These are phyloP conservation scores for Diprion similis DNA, from an alignment of 1,140 invertebrate genomes.

Conservation along the genomic window DNA sequence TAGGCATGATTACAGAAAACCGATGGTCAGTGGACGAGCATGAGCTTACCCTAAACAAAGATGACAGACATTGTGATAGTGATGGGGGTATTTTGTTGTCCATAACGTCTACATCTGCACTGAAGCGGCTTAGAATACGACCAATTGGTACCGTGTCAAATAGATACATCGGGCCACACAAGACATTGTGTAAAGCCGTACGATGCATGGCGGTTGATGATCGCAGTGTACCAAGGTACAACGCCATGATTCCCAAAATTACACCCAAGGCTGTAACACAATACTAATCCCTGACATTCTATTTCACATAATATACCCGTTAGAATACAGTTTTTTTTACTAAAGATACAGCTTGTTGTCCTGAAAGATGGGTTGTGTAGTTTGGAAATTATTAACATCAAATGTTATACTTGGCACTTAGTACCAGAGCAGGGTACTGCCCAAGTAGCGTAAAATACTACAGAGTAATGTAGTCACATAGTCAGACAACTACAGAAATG, in stretches of 20 bases:
- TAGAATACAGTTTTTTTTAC: too few relatives aligned
- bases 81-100: slow-evolving; percentile 79
- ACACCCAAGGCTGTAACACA: slow-evolving; percentile 70
- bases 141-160: slow-evolving; percentile 89
- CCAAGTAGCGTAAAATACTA: too few relatives aligned
- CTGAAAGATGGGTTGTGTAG: too few relatives aligned
- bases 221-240: slow-evolving; percentile 74
- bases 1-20: background rate
- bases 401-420: too few relatives aligned
- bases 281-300: slow-evolving; percentile 36
- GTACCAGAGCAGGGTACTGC: too few relatives aligned
- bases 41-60: slow-evolving; percentile 55
- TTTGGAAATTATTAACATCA: too few relatives aligned
- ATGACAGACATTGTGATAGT: slow-evolving; percentile 72
- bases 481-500: too few relatives aligned
- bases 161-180: slow-evolving; percentile 78
- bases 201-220: slow-evolving; percentile 74
- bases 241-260: slow-evolving; percentile 71
- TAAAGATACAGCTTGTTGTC: too few relatives aligned
- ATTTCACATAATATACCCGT: background rate
- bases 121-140: slow-evolving; percentile 85
- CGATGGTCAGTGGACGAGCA: slow-evolving; percentile 4
- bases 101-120: slow-evolving; percentile 82
- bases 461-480: too few relatives aligned
- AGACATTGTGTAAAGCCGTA: slow-evolving; percentile 71